Percentiles rank a stretch among this genome's conserved stretches.
Conservation (phyloP, 2,888 invertebrate genomes). For the Parnassius glacialis region DNA sequence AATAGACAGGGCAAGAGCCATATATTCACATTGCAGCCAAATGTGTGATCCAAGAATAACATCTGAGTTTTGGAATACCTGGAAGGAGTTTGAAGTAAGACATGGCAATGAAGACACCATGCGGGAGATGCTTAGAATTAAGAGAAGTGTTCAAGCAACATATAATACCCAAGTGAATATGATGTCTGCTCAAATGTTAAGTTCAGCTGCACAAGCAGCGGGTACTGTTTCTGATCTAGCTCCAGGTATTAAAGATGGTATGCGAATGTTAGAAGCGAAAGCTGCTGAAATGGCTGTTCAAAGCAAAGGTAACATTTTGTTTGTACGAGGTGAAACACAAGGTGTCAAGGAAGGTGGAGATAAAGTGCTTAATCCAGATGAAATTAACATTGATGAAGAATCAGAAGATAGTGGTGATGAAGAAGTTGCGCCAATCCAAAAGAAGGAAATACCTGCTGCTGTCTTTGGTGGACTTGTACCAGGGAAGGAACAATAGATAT, state of each 20-base stretch:
- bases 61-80: slow-evolving; percentile 97
- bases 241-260: slow-evolving; percentile 90
- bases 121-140: slow-evolving; percentile 98
- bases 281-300: slow-evolving; percentile 85
- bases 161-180: slow-evolving; percentile 99
- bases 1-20: slow-evolving; percentile 97
- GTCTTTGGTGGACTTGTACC: slow-evolving; percentile 91
- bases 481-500: slow-evolving; percentile 32
- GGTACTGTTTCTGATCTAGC: slow-evolving; percentile 87
- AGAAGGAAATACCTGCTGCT: slow-evolving; percentile 92
- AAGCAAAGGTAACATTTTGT: slow-evolving; percentile 85
- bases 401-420: slow-evolving; percentile 82
- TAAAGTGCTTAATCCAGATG: slow-evolving; percentile 91
- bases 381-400: slow-evolving; percentile 91
- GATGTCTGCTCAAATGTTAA: slow-evolving; percentile 99
- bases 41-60: slow-evolving; percentile 99
- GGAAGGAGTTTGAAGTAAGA: slow-evolving; percentile 99
- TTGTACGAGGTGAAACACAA: slow-evolving; percentile 93
- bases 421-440: slow-evolving; percentile 87
- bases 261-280: slow-evolving; percentile 93
- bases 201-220: slow-evolving; percentile 84
- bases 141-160: slow-evolving; percentile 97
- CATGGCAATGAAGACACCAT: slow-evolving; percentile 99
- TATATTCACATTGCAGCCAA: slow-evolving; percentile 99
- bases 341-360: slow-evolving; percentile 84